Base-by-base conservation (phyloP, 2,113 vertebrate species). In the Vulpes vulpes region DNA sequence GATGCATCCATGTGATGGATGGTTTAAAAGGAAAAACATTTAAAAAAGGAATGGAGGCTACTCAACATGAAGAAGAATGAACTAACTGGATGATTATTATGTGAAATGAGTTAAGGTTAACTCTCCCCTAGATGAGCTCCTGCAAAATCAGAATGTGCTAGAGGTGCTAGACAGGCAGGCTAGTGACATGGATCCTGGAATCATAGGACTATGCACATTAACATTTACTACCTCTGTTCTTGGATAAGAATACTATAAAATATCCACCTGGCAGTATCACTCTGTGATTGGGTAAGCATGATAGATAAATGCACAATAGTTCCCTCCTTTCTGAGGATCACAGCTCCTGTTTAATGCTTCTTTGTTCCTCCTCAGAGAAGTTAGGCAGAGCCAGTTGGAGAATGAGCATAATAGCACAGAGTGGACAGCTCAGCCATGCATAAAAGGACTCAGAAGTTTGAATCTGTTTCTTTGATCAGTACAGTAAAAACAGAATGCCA, bases 331-430 rank as follows among this genome's bases (percentile, higher is more conserved):
- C 30, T 62, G 30, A 32, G 10, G 17, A 11, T 25, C 30, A 32
- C 2, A 38, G 12, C 12, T 25, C 8, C 8, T 55, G 4, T 32
- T 12, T 8, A 15, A 23, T 67, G 25, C 23, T 3, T 51, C 14
- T 25, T 11, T 43, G 5, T 55, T 51, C 9, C 20, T 43, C 38
- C 10, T 78, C 53, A 59, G 11, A 22, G 32, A 5, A 8, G 11
- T 74, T n/a, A 53, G 22, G 19, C n/a, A 53, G 23, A 12, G 2
- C 17, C 60, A 60, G 20, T 2, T 59, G 22, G n/a, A 67, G 60
- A 59, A 65, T 25, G 19, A 57, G 2, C 11, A n/a, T n/a, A 67
- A 57, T 0, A 8, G 11, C 25, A 5, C 11, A 1, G 8, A 1
- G 32, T 65, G 22, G 35, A 51, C n/a, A 49, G n/a, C 0, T 1